Base-by-base conservation (phyloP, 2,113 vertebrate species). In the Myotis yumanensis region DNA sequence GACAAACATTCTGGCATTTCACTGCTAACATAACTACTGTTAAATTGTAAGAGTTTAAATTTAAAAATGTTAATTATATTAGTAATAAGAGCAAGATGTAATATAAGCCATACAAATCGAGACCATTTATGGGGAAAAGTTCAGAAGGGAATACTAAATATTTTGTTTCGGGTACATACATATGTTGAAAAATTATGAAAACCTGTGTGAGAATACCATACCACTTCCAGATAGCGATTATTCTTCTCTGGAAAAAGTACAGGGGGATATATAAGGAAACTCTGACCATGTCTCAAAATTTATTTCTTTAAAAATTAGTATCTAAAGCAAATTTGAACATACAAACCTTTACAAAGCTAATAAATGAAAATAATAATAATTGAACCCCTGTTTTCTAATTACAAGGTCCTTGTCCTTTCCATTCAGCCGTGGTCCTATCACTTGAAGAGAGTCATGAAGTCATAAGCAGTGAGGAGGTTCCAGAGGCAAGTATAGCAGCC, bases 261-360 rank as follows among this genome's bases (percentile, higher is more conserved):
- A 66, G n/a, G 0, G 22, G 48, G 25, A 5, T 86, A 43, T 35
- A 30, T 40, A 82, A 82, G 30, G 4, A 87, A 14, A 85, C 35
- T n/a, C 17, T 88, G 51, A 72, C 30, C 3, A 68, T 7, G 35
- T 64, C 23, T 79, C 23, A 66, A 88, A 54, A 40, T 64, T 84
- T 7, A 51, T 81, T 37, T 80, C 52, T 89, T 73, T 68, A 93
- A 86, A 92, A 87, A 80, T 51, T 85, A 66, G 16, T 4, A 83
- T 83, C 46, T 77, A 73, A 62, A 84, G 20, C 14, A 96, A 90
- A 92, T n/a, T 85, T 73, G 22, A 12, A 90, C 18, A 64, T 75
- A 54, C 6, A 48, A 72, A 43, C 68, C 0, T 77, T 94, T 46
- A 75, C 11, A 89, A 43, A 59, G 3, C 14, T 75, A 62, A 23